Conservation (phyloP, 2,888 invertebrate genomes). For the Tiliacea aurago region DNA sequence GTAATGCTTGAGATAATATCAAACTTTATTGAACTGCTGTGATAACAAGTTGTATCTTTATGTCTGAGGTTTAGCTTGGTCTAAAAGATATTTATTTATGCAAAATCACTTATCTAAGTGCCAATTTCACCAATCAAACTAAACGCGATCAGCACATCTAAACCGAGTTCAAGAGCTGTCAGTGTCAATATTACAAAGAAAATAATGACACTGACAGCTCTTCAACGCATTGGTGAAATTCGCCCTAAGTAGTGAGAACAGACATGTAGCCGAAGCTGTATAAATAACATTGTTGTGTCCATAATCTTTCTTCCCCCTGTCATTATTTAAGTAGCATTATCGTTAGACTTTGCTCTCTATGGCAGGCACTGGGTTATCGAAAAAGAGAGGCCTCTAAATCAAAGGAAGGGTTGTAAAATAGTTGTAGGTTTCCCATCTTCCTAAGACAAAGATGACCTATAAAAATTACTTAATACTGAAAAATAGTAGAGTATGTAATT, state of each 20-base stretch:
- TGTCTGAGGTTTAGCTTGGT: conserved; percentile 31
- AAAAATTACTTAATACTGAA: not conserved
- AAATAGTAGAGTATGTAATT: not conserved
- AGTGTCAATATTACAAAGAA: too few species aligned
- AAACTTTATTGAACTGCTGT: conserved; percentile 44
- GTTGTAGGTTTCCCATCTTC: not conserved
- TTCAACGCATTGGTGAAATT: too few species aligned
- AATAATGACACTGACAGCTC: too few species aligned
- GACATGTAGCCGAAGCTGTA: not conserved
- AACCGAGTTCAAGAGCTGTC: too few species aligned
- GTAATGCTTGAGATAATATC: conserved; percentile 25
- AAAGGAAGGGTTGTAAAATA: not conserved
- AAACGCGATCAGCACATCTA: too few species aligned
- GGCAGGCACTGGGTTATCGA: not conserved
- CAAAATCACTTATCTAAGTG: conserved; percentile 17
- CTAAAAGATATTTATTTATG: conserved; percentile 6
- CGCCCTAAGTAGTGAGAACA: not conserved
- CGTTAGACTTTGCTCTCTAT: not conserved
- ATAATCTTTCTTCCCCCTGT: too few species aligned
- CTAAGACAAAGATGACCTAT: not conserved
- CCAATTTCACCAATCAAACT: too few species aligned
- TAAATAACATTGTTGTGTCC: not conserved
- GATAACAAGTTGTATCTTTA: conserved; percentile 45
- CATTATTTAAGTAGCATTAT: not conserved
- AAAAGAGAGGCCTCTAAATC: not conserved